Evolutionary conservation across 1,140 invertebrate genomes (phyloP).

Genomic region (Drosophila rufa): DNA sequence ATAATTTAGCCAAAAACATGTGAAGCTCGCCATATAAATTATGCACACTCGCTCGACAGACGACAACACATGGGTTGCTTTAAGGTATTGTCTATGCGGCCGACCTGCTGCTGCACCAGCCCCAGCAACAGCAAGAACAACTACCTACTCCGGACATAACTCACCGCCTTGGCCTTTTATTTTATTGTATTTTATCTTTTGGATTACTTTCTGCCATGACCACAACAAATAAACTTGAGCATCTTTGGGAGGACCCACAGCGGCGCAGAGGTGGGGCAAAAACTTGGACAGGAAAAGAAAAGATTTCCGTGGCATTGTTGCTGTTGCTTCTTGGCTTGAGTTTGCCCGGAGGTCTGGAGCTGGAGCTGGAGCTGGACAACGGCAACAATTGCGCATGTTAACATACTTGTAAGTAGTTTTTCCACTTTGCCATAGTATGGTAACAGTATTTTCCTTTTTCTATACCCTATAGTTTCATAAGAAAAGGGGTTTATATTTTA

Average conservation of each 20-base stretch:
- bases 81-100: conserved; percentile 77
- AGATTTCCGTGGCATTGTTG: conserved; percentile 68
- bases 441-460: conserved; percentile 28
- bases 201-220: conserved; percentile 83
- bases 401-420: conserved; percentile 84
- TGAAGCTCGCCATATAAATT: conserved; percentile 79
- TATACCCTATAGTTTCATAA: not conserved
- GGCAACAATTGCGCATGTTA: conserved; percentile 79
- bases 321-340: conserved; percentile 40
- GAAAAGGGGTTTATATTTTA: not conserved
- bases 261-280: conserved; percentile 25
- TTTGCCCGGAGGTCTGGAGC: conserved; percentile 54
- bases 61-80: conserved; percentile 53
- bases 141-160: conserved; percentile 60
- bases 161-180: conserved; percentile 81
- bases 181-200: conserved; percentile 84
- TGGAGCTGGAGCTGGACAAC: conserved; percentile 25
- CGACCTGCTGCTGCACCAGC: conserved; percentile 47
- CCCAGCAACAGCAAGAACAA: conserved; percentile 24
- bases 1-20: conserved; percentile 83
- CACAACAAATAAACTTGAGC: conserved; percentile 82
- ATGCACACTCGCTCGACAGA: conserved; percentile 65
- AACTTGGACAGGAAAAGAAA: conserved; percentile 57
- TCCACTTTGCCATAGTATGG: conserved; percentile 73
- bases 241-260: conserved; percentile 66